Evolutionary conservation across 1,140 invertebrate species (phyloP).

Genomic region (Stegodyphus dumicola): DNA sequence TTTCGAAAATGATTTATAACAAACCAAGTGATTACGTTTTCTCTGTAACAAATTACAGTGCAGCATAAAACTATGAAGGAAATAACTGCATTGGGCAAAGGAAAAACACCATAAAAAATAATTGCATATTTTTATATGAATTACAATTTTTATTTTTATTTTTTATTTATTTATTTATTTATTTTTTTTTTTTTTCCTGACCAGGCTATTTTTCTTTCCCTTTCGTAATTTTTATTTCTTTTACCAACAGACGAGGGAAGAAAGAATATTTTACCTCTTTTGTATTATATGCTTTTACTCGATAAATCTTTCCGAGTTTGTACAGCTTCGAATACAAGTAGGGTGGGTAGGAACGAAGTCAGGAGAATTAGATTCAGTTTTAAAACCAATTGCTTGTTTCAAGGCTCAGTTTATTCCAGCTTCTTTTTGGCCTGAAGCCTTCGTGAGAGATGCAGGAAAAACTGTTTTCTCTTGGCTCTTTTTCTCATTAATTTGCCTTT

Average conservation of each 20-base stretch:
- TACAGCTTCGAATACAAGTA: conserved; percentile 16
- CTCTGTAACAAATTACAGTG: too few species aligned
- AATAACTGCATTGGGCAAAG: too few species aligned
- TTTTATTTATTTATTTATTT: too few species aligned
- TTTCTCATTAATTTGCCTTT: conserved; percentile 15
- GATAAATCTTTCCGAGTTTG: conserved; percentile 5
- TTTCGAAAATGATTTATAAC: too few species aligned
- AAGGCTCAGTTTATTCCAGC: background rate
- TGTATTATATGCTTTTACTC: background rate
- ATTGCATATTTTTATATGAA: too few species aligned
- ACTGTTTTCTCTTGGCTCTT: background rate
- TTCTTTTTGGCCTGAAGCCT: conserved; percentile 4
- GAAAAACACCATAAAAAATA: too few species aligned
- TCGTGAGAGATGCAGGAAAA: conserved; percentile 5
- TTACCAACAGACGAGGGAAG: background rate
- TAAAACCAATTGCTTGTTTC: conserved; percentile 2
- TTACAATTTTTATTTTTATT: too few species aligned
- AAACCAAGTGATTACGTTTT: too few species aligned
- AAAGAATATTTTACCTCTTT: background rate
- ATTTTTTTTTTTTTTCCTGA: too few species aligned
- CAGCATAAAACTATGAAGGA: too few species aligned
- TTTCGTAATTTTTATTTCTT: background rate
- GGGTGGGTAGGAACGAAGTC: background rate
- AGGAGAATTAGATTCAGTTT: background rate
- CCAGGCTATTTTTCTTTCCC: too few species aligned